Percentiles rank a stretch among this genome's conserved stretches.
Evolutionary conservation across 2,888 invertebrate genomes (phyloP).

Genomic region (Cheilosia pagana): DNA sequence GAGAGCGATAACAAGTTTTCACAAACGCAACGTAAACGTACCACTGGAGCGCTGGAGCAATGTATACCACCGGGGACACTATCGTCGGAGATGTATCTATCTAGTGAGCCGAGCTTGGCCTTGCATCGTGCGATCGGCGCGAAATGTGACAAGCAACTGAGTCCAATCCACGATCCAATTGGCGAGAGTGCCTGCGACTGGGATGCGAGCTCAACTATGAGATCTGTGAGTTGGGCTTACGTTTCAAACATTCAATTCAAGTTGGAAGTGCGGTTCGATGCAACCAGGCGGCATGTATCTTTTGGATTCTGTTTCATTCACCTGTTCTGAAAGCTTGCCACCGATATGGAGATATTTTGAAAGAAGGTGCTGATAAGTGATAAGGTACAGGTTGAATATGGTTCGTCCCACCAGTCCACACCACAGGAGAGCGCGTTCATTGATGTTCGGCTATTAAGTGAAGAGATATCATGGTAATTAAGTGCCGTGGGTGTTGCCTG

Average conservation of each 20-base stretch:
- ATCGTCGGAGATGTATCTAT: constrained; percentile 18
- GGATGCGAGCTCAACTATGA: no score
- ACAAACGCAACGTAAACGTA: constrained; percentile 44
- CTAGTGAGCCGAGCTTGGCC: background rate
- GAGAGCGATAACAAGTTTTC: constrained; percentile 72
- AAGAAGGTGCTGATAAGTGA: background rate
- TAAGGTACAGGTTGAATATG: background rate
- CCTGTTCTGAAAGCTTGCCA: constrained; percentile 47
- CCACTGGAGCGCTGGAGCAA: background rate
- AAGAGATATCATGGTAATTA: constrained; percentile 54
- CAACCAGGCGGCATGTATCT: constrained; percentile 25
- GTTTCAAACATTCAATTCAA: background rate
- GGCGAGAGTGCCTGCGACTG: background rate
- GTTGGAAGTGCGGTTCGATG: constrained; percentile 50
- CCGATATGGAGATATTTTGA: constrained; percentile 29
- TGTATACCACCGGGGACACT: constrained; percentile 26
- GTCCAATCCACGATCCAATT: constrained; percentile 5
- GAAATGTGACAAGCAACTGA: constrained; percentile 62
- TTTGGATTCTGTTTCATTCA: constrained; percentile 39
- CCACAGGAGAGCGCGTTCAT: constrained; percentile 17
- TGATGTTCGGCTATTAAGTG: constrained; percentile 38
- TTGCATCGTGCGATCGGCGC: constrained; percentile 36
- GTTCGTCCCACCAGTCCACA: background rate
- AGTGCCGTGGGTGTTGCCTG: constrained; percentile 45
- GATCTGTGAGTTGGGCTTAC: background rate